Evolutionary conservation across 1,140 invertebrate species (phyloP).

Genomic region (Trichoplusia ni): DNA sequence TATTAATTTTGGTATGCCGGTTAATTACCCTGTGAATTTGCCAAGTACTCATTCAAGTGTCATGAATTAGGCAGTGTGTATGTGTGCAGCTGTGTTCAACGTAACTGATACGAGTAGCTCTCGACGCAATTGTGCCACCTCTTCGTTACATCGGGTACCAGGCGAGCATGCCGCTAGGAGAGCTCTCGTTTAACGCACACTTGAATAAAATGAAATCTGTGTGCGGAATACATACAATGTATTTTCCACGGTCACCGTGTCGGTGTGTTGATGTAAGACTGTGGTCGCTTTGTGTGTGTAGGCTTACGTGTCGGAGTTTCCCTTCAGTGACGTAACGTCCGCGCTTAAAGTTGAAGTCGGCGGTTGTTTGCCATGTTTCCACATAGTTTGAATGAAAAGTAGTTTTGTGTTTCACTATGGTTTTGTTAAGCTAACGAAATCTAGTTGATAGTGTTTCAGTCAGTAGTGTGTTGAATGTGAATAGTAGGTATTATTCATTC

Average conservation of each 20-base stretch:
- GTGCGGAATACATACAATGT: slow-evolving; percentile 38
- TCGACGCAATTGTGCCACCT: slow-evolving; percentile 48
- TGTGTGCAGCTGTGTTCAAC: slow-evolving; percentile 44
- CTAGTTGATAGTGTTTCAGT: slow-evolving; percentile 49
- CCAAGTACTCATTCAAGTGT: slow-evolving; percentile 68
- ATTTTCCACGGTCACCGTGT: slow-evolving; percentile 10
- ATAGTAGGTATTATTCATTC: slow-evolving; percentile 32
- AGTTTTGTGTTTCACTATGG: slow-evolving; percentile 50
- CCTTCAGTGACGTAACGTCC: slow-evolving; percentile 56
- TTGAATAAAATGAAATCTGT: slow-evolving; percentile 32
- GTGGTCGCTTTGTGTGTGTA: slow-evolving; percentile 37
- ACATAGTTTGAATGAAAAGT: slow-evolving; percentile 66
- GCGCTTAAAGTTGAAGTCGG: slow-evolving; percentile 49
- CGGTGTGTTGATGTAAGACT: slow-evolving; percentile 30
- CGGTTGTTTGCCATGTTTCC: slow-evolving; percentile 56
- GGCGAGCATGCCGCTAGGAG: slow-evolving; percentile 44
- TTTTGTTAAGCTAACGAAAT: slow-evolving; percentile 61
- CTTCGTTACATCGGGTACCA: slow-evolving; percentile 67
- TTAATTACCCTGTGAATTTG: slow-evolving; percentile 76
- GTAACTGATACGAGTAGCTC: slow-evolving; percentile 51
- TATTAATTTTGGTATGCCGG: slow-evolving; percentile 75
- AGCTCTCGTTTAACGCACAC: slow-evolving; percentile 41
- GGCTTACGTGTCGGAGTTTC: slow-evolving; percentile 42
- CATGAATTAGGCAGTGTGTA: slow-evolving; percentile 59
- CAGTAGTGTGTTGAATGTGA: slow-evolving; percentile 38